A percentile compares a stretch with the other conserved stretches of the same genome.
These are phyloP conservation scores for Pygoscelis antarcticus DNA, from an alignment of 2,113 vertebrate species.

Conservation along the genomic window DNA sequence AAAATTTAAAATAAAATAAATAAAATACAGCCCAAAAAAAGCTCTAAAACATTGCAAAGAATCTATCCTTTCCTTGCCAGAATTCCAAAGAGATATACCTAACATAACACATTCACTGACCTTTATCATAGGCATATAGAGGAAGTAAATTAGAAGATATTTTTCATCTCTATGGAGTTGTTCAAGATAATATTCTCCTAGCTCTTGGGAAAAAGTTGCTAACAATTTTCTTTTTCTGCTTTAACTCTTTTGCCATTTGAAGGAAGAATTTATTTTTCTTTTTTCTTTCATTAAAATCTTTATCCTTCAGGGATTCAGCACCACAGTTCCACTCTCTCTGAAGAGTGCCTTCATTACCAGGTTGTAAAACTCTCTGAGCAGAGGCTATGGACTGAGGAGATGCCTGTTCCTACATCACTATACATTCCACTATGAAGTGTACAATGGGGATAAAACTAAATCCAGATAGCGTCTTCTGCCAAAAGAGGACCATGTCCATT, in stretches of 20 bases:
- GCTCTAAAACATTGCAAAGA: neutral
- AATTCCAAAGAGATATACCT: neutral
- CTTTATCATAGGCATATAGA: neutral
- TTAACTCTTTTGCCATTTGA: neutral
- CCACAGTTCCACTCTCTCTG: neutral
- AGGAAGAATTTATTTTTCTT: neutral
- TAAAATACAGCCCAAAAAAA: neutral
- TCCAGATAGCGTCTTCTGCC: neutral
- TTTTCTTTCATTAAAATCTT: neutral
- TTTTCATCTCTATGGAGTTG: conserved; percentile 33
- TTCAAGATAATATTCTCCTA: neutral
- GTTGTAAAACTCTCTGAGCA: neutral
- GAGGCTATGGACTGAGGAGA: neutral
- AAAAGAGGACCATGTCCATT: neutral
- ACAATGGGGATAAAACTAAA: neutral
- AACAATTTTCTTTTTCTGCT: neutral
- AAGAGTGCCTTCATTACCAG: neutral
- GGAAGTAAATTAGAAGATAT: conserved; percentile 33
- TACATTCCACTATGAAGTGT: neutral
- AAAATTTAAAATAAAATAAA: neutral
- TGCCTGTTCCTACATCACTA: neutral
- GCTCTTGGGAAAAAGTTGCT: neutral
- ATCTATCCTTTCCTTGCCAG: neutral
- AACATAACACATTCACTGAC: neutral
- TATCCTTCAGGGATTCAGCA: neutral